These are phyloP conservation scores for Butorides virescens DNA, from an alignment of 2,113 vertebrate genomes.

Conservation along the genomic window DNA sequence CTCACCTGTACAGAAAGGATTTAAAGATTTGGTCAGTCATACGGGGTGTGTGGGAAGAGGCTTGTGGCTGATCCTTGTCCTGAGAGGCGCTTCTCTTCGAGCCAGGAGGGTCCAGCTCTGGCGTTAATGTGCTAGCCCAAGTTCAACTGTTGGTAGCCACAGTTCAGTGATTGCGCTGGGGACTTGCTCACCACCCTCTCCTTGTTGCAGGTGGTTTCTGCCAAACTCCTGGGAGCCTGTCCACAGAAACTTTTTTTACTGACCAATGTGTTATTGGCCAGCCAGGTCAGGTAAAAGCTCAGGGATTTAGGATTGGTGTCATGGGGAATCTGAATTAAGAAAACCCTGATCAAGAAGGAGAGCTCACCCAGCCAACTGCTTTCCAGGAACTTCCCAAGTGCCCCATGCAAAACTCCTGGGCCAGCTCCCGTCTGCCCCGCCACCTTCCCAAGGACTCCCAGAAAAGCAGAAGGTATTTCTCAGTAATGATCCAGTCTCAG, in stretches of 20 bases:
- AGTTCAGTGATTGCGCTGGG: neutral
- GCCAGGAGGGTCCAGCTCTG: neutral
- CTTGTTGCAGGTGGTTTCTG: neutral
- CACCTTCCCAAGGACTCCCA: neutral
- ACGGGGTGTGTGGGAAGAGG: neutral
- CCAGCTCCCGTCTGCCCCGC: neutral
- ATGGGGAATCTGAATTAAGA: neutral
- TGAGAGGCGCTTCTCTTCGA: neutral
- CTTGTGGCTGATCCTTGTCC: neutral
- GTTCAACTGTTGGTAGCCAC: neutral
- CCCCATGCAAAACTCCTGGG: neutral
- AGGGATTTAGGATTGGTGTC: neutral
- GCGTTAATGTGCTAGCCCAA: neutral
- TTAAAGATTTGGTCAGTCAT: neutral
- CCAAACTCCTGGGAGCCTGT: neutral
- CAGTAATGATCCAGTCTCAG: neutral
- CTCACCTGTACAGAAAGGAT: too few relatives aligned
- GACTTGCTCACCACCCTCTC: accelerated
- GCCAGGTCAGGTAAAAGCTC: neutral
- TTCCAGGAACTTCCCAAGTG: neutral
- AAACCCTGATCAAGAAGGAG: too few relatives aligned
- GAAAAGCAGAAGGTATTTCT: neutral
- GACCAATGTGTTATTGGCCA: accelerated
- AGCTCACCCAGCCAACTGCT: neutral
- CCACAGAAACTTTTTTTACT: neutral